Evolutionary conservation across 2,797 vertebrate species (phyloP), one percentile per base, ranked within the genome.

Genomic region (Psittacula derbiana): DNA sequence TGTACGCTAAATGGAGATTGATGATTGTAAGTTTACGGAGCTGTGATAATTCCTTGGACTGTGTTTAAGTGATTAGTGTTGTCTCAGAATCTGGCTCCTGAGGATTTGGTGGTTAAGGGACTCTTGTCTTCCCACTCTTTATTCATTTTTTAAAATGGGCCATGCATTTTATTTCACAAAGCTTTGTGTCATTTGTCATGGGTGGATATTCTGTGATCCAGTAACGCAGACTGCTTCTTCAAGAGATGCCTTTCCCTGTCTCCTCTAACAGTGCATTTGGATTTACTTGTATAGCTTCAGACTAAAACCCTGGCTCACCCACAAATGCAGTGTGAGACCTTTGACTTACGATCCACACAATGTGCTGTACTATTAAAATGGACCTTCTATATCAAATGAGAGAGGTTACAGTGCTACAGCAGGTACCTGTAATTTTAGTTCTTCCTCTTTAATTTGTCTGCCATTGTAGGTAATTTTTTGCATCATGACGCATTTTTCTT

Each of bases 11-110:
- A 83, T 86, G 81, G 85, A 90, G 70, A 94, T 31, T 85, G 90
- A 88, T 93, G 79, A 64, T 24, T 87, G 2, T 57, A 79, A 76
- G 43, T 78, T 90, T 91, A 66, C 53, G 79, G 89, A 88, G 70
- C 80, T 65, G 67, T 83, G 81, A 61, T 96, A 80, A 74, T 85
- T 94, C 83, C 60, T 90, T 92, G 78, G 70, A 47, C 44, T 50
- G 70, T 65, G 49, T 30, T 78, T 82, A 81, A 61, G 60, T 94
- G 76, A 83, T 93, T 71, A 69, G 40, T 57, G 40, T 66, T 93
- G 76, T 75, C 25, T 94, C 44, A 53, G 47, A 83, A 78, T 91
- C 43, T 80, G 75, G 16, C 81, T 92, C 61, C 73, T 47, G 70
- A 91, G 70, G 74, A 61, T 85, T 91, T 0, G 1, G 33, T 86